Conservation (phyloP, 2,888 invertebrate species). For the Coremacera marginata region DNA sequence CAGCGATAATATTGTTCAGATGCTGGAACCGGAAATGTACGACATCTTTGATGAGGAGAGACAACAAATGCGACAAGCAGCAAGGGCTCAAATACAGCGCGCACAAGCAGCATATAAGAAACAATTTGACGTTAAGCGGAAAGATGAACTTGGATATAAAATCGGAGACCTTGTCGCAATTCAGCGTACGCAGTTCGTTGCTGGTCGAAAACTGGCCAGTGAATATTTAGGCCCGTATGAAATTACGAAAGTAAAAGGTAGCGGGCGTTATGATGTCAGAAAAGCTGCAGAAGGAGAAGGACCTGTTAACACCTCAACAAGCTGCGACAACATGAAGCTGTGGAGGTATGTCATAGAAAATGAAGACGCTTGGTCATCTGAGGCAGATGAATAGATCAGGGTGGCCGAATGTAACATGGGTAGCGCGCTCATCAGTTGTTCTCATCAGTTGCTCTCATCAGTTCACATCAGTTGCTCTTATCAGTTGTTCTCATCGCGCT, state of each 20-base stretch:
- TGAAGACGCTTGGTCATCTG: background rate
- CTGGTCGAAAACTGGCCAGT: background rate
- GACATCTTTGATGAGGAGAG: conserved; percentile 29
- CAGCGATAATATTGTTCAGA: conserved; percentile 10
- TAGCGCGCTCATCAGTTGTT: no score
- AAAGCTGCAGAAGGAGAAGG: background rate
- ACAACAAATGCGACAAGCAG: conserved; percentile 35
- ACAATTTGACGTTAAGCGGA: conserved; percentile 25
- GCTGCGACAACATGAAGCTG: background rate
- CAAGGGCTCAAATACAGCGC: conserved; percentile 28
- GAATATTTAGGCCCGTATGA: background rate
- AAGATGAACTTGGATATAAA: conserved; percentile 33
- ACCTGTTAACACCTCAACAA: background rate
- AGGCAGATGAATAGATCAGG: background rate
- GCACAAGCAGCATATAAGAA: conserved; percentile 36
- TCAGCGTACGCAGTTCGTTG: background rate
- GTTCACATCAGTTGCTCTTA: no score
- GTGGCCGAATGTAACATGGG: background rate
- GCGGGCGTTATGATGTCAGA: background rate
- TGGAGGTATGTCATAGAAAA: background rate
- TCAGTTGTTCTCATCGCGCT: no score
- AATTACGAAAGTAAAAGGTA: background rate
- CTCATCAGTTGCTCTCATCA: no score
- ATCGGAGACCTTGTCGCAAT: conserved; percentile 9
- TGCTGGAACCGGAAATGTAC: conserved; percentile 35